Evolutionary conservation across 2,797 vertebrate species (phyloP).

Genomic region (Glossophaga mutica): DNA sequence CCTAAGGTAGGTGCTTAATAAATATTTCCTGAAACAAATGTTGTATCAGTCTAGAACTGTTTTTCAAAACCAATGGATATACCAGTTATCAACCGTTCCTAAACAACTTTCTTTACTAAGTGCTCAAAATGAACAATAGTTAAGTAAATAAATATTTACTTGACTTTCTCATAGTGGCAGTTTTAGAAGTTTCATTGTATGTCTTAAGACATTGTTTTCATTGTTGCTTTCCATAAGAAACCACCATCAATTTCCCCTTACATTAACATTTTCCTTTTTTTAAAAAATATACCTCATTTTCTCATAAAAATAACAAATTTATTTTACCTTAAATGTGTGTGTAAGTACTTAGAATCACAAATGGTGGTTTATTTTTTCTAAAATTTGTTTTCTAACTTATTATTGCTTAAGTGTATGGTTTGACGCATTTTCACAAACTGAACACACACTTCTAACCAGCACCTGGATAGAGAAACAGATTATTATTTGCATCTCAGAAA

Average conservation of each 20-base stretch:
- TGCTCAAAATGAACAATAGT: background rate
- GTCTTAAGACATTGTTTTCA: constrained; percentile 8
- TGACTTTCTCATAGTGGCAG: background rate
- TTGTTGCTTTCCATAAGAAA: background rate
- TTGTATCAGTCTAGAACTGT: constrained; percentile 5
- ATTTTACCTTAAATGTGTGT: background rate
- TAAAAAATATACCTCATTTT: background rate
- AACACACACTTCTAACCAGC: background rate
- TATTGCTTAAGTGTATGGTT: background rate
- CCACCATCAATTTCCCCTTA: background rate
- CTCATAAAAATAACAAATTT: constrained; percentile 43
- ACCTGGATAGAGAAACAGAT: background rate
- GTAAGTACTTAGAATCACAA: constrained; percentile 18
- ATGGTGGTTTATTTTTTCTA: background rate
- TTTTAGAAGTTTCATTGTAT: constrained; percentile 23
- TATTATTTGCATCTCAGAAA: background rate
- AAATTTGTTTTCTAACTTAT: background rate
- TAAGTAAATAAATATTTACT: constrained; percentile 14
- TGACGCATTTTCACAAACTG: constrained; percentile 31
- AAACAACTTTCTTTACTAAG: constrained; percentile 5
- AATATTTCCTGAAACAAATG: background rate
- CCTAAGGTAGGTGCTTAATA: background rate
- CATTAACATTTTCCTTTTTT: constrained; percentile 13
- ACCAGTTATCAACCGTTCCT: background rate
- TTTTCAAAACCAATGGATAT: background rate